phyloP scores from a whole-genome alignment of 2,888 invertebrate genomes.

The Invenusta paracnida region DNA sequence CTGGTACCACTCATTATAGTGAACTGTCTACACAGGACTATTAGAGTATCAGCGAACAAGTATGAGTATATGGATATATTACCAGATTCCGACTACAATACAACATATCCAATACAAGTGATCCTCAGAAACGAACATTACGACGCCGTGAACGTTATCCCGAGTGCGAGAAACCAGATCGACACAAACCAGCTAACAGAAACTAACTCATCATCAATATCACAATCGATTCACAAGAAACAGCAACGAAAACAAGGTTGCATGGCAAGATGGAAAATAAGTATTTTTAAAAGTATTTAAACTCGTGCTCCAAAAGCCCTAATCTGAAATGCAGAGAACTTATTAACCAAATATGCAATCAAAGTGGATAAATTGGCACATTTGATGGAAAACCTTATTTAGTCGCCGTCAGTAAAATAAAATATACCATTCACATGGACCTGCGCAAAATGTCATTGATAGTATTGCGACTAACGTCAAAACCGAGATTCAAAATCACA shows the following conservation, averaged over 20 bases:
- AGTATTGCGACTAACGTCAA: background rate
- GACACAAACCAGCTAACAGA: background rate
- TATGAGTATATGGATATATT: background rate
- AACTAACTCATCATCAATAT: background rate
- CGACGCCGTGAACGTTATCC: background rate
- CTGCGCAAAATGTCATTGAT: background rate
- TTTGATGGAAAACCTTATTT: slow-evolving; percentile 1
- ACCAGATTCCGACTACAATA: background rate
- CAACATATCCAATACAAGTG: background rate
- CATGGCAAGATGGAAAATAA: background rate
- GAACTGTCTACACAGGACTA: background rate
- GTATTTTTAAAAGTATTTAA: background rate
- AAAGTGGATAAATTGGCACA: background rate
- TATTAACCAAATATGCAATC: background rate
- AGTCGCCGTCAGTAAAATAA: background rate
- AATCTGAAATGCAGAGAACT: background rate
- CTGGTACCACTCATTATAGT: background rate
- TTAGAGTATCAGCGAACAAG: background rate
- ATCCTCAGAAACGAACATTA: background rate
- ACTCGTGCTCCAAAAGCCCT: background rate
- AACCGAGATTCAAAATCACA: background rate
- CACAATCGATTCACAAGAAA: background rate
- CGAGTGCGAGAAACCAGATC: background rate
- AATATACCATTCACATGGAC: background rate
- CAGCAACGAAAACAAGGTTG: background rate